These are phyloP conservation scores for Xiphophorus hellerii DNA, from an alignment of 2,113 vertebrate genomes.

Conservation along the genomic window DNA sequence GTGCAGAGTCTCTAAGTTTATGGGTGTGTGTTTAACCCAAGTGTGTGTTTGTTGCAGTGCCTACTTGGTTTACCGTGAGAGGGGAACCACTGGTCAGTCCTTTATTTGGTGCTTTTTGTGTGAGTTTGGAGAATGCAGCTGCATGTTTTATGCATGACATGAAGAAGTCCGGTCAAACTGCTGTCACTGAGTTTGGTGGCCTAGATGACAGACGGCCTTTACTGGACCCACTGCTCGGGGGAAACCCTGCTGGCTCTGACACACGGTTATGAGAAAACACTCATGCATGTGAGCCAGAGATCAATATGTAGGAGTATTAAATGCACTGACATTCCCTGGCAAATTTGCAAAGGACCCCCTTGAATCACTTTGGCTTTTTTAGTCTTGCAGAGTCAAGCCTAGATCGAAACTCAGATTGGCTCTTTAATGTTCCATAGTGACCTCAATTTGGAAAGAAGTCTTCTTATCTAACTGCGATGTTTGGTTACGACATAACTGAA, in stretches of 20 bases:
- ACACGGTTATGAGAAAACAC: background rate
- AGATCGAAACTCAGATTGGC: slow-evolving; percentile 26
- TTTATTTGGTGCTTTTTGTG: slow-evolving; percentile 46
- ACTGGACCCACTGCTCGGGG: slow-evolving; percentile 16
- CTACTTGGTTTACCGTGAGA: slow-evolving; percentile 21
- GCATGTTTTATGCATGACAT: background rate
- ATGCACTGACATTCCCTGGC: background rate
- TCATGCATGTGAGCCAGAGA: background rate
- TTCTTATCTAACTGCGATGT: slow-evolving; percentile 14
- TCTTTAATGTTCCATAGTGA: slow-evolving; percentile 49
- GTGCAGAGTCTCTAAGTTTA: slow-evolving; percentile 53
- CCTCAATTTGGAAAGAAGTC: slow-evolving; percentile 38
- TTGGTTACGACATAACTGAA: slow-evolving; percentile 25
- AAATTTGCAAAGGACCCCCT: no score
- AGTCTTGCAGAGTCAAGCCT: background rate
- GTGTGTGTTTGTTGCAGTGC: slow-evolving; percentile 25
- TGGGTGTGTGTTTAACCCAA: slow-evolving; percentile 31
- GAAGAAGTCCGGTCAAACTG: slow-evolving; percentile 5
- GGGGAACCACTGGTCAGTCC: slow-evolving; percentile 74
- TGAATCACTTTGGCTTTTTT: background rate
- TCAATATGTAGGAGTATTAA: background rate
- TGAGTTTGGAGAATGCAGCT: slow-evolving; percentile 1
- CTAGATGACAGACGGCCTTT: background rate
- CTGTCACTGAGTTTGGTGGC: slow-evolving; percentile 13
- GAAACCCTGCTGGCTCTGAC: slow-evolving; percentile 49